Percentiles rank a stretch among this genome's conserved stretches.
Conservation (phyloP, 2,888 invertebrate genomes). For the Galeruca laticollis region DNA sequence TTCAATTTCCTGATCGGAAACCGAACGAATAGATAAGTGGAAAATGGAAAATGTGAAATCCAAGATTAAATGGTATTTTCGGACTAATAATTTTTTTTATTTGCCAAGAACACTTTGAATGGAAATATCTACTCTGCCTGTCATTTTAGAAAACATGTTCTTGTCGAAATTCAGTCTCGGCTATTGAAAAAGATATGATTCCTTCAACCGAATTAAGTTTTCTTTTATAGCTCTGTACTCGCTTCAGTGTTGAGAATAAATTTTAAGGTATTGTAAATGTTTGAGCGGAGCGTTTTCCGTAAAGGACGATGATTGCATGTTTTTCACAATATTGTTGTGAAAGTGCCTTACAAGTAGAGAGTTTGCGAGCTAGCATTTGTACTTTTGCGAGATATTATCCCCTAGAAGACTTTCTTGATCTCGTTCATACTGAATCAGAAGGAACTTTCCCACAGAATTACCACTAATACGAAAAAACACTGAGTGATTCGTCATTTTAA, state of each 20-base stretch:
- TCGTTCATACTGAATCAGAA: no score
- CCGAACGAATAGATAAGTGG: conserved; percentile 30
- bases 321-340: background rate
- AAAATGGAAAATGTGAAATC: conserved; percentile 27
- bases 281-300: background rate
- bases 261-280: conserved; percentile 2
- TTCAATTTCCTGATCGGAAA: conserved; percentile 41
- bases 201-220: conserved; percentile 20
- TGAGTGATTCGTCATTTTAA: no score
- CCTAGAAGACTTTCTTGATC: no score
- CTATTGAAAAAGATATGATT: conserved; percentile 16
- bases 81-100: conserved; percentile 23
- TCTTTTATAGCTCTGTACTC: background rate
- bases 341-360: background rate
- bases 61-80: conserved; percentile 28
- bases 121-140: conserved; percentile 26
- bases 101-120: conserved; percentile 25
- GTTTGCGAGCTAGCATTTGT: background rate
- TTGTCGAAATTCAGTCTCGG: conserved; percentile 15
- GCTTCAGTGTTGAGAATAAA: conserved; percentile 6
- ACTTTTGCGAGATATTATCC: no score
- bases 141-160: conserved; percentile 27
- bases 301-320: background rate
- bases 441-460: no score
- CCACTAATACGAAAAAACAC: no score